Evolutionary conservation across 2,888 invertebrate genomes (phyloP), one percentile per base, ranked within the genome.

Genomic region (Uloborus plumipes): DNA sequence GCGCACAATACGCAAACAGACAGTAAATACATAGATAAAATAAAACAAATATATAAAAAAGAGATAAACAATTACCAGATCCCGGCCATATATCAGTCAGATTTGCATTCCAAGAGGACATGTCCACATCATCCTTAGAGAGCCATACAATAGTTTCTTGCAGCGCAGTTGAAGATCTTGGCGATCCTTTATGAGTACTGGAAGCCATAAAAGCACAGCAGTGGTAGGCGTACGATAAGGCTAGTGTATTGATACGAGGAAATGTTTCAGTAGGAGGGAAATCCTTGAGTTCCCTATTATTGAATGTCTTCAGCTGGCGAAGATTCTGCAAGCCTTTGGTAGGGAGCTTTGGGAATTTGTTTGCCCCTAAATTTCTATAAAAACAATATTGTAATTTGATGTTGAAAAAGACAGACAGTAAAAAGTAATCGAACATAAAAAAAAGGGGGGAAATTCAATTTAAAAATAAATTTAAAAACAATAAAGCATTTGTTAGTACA

Each of bases 181-280:
- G 22, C 2, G 59, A 53, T 14, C 53, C 20, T 39, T 61, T 72
- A 15, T 66, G 67, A 0, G 50, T 64, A 3, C 59, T 22, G 11
- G 77, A 55, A 39, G 71, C 65, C 18, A 76, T 62, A 90, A 95
- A 97, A 85, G 95, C 94, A 90, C 98, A 98, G 90, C 98, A 98
- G 89, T 98, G 98, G 90, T 98, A 98, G 85, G 98, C 97, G 90
- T 97, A 98, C 0, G 97, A 95, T 55, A 98, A 90, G 53, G 95
- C 93, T 88, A 97, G 91, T 13, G 93, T 94, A 90, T 94, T 93
- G 85, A 97, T 94, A 47, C 94, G 91, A 0, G 97, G 97, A 90
- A 98, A 96, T 71, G 93, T 92, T 85, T 94, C 94, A 0, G 96
- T 95, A 1, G 94, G 92, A 50, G 97, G 97, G 89, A 98, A 97